Percentiles rank a stretch among this genome's conserved stretches.
Conservation (phyloP, 2,888 invertebrate species). For the Prionchulus punctatus region DNA sequence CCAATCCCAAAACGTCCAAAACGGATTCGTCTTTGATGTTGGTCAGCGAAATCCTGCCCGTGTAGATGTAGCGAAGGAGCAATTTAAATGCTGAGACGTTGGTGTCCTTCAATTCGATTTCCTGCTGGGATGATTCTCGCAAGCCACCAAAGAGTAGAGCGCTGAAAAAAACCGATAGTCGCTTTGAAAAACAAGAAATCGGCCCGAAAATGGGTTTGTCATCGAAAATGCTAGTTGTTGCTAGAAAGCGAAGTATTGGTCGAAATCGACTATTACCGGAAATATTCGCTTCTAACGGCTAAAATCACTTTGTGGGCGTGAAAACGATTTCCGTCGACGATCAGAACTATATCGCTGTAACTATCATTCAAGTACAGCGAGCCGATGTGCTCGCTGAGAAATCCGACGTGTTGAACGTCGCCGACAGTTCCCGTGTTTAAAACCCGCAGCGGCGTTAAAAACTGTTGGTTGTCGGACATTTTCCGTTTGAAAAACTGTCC, state of each 20-base stretch:
- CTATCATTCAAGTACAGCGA: conserved; percentile 66
- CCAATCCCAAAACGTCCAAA: conserved; percentile 56
- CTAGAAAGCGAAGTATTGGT: no score
- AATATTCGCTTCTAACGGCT: conserved; percentile 88
- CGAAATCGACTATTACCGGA: no score
- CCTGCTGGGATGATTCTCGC: conserved; percentile 50
- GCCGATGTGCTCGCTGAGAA: conserved; percentile 68
- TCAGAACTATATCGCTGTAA: conserved; percentile 71
- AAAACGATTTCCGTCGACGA: conserved; percentile 58
- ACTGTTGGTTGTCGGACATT: no score
- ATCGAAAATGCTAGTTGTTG: neutral
- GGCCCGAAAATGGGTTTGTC: neutral
- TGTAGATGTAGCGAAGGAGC: conserved; percentile 85
- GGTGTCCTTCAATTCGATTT: conserved; percentile 67
- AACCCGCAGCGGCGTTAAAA: no score
- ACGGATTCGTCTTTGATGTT: conserved; percentile 36
- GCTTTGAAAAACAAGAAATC: neutral
- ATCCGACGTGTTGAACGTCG: no score
- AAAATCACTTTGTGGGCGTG: conserved; percentile 65
- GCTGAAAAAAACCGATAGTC: conserved; percentile 76
- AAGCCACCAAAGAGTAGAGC: conserved; percentile 48
- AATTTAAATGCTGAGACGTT: conserved; percentile 34
- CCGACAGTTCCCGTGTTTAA: no score
- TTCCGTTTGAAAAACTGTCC: no score
- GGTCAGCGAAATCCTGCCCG: conserved; percentile 44